Base-by-base conservation (phyloP, 2,888 invertebrate genomes). In the Hypomecis atomaria region DNA sequence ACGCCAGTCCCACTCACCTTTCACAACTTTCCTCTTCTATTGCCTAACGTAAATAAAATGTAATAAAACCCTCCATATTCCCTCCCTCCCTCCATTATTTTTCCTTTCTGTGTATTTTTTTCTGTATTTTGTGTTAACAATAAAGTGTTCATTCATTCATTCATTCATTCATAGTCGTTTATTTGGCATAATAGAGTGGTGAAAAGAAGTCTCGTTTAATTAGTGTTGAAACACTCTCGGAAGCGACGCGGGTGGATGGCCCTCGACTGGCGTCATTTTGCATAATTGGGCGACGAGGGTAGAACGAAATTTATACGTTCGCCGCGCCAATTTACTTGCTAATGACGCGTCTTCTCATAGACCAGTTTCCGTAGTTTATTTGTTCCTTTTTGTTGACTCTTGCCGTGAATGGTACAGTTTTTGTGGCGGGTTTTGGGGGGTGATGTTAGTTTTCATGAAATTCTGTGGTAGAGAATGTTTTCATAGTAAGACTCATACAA, bases 251-350 rank as follows among this genome's bases (percentile, higher is more conserved):
- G 80, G 79, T 90, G 89, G 87, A 92, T 91, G 87, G 88, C 86
- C 82, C 92, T 90, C 87, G 86, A 85, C 82, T 87, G 90, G 83
- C 89, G 92, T 88, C 92, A 91, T 91, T 92, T 92, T 92, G 90
- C 92, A 92, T 92, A 92, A 92, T 92, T 92, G 92, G 90, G 89
- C 89, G 80, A 77, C 75, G 87, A 87, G 89, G 89, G 91, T 86
- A 86, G 89, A 77, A 84, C 88, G 90, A 90, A 91, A 91, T 91
- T 91, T 91, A 91, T 92, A 90, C 90, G 86, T 86, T 83, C 84
- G 82, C 83, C 82, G 84, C 90, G 90, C 88, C 92, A 92, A 92
- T 92, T 92, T 90, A 88, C 87, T 89, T 90, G 92, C 92, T 92
- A 92, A 92, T 92, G 92, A 92, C 87, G 89, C 87, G 85, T 90